Evolutionary conservation across 1,140 invertebrate genomes (phyloP), one percentile per base, ranked within the genome.

Genomic region (Neoseiulus cucumeris): DNA sequence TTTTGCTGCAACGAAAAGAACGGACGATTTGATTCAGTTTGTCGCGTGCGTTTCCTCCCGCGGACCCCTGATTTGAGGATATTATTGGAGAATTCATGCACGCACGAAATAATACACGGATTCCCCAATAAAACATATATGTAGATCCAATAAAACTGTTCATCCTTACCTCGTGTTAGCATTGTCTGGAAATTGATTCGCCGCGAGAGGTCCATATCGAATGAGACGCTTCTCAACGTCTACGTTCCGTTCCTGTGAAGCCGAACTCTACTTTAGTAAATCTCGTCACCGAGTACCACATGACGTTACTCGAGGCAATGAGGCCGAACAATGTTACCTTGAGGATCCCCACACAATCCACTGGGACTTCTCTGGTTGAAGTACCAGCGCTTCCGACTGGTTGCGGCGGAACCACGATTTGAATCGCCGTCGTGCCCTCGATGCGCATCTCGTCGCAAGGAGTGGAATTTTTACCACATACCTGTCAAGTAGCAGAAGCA

Each of bases 391-490:
- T 87, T 42, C 89, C 85, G 71, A 84, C 82, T 90, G 94, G 94
- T 12, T 85, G 77, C 0, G 90, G 89, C 69, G 88, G 84, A 68
- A 95, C 82, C 69, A 89, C 85, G 55, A 96, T 84, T 74, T 95
- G 89, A 69, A 97, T 93, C 45, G 95, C 84, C 66, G 89, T 86
- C 1, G 91, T 96, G 2, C 92, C 91, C 70, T 95, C 89, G 51
- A 93, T 82, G 72, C 87, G 87, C 55, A 83, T 82, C 75, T 94
- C 89, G 51, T 83, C 79, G 75, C 91, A 94, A 0, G 87, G 88
- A 0, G 91, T 95, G 0, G 91, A 94, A 76, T 94, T 95, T 77
- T 96, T 96, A 0, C 92, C 91, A 68, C 86, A 87, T 0, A 97
- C 91, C 66, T 89, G 85, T 75, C 91, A 95, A 0, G 91, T 90